These are phyloP conservation scores for Bhutanitis thaidina DNA, from an alignment of 2,888 invertebrate genomes.

Conservation along the genomic window DNA sequence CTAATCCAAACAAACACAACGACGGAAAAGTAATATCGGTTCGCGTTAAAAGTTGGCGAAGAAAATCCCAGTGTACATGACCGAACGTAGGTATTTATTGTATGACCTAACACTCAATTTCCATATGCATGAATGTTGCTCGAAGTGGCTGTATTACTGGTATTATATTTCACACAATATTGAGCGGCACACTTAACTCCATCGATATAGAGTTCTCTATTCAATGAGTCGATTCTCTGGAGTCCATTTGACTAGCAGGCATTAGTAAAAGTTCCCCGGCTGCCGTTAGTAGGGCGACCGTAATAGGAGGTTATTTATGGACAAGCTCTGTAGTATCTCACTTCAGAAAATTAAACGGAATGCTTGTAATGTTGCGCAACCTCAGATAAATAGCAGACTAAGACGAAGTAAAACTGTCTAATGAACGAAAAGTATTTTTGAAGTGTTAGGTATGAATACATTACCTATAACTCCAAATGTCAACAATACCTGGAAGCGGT, in stretches of 20 bases:
- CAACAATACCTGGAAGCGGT: no score
- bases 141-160: conserved; percentile 47
- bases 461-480: no score
- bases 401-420: no score
- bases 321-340: conserved; percentile 7
- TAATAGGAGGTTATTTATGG: conserved; percentile 28
- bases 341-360: no score
- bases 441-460: no score
- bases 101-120: conserved; percentile 69
- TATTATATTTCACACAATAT: conserved; percentile 34
- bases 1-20: not conserved
- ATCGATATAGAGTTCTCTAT: conserved; percentile 50
- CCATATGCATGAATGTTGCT: conserved; percentile 74
- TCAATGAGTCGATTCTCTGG: conserved; percentile 51
- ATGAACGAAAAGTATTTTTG: no score
- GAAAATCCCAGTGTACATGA: conserved; percentile 11
- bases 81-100: conserved; percentile 47
- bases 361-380: no score
- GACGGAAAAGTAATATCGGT: conserved; percentile 11
- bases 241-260: conserved; percentile 77
- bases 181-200: conserved; percentile 47
- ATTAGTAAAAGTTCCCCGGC: conserved; percentile 75
- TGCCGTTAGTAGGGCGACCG: conserved; percentile 47
- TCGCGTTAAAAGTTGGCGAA: conserved; percentile 4
- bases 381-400: no score